These are phyloP conservation scores for Dynastes maya DNA, from an alignment of 2,888 invertebrate species.

Conservation along the genomic window DNA sequence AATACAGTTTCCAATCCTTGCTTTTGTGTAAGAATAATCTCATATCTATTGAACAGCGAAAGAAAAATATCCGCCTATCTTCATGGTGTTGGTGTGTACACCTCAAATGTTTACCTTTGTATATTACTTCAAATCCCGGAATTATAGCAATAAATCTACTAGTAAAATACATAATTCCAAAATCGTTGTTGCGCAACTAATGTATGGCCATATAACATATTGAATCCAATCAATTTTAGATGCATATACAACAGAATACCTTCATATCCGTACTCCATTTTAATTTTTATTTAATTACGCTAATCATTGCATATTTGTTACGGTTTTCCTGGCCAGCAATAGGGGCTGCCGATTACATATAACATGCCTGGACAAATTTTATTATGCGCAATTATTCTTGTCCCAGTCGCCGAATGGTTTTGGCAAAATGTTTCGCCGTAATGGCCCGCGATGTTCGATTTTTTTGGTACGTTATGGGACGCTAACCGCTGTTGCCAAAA, in stretches of 20 bases:
- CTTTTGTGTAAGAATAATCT: too few species aligned
- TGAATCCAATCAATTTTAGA: too few species aligned
- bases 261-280: not conserved
- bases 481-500: not conserved
- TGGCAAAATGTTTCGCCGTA: not conserved
- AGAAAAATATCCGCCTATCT: too few species aligned
- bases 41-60: too few species aligned
- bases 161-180: too few species aligned
- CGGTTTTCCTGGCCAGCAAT: not conserved
- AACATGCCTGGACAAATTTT: conserved; percentile 7
- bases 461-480: not conserved
- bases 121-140: not conserved
- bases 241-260: not conserved
- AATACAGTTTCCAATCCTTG: too few species aligned
- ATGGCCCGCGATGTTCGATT: conserved; percentile 9
- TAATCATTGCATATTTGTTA: conserved; percentile 27
- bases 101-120: too few species aligned
- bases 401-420: not conserved
- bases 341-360: not conserved
- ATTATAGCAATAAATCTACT: too few species aligned
- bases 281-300: conserved; percentile 33
- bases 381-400: conserved; percentile 31
- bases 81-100: too few species aligned
- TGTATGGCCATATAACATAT: too few species aligned
- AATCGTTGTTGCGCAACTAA: too few species aligned